These are phyloP conservation scores for Notiomystis cincta DNA, from an alignment of 2,113 vertebrate species.

Conservation along the genomic window DNA sequence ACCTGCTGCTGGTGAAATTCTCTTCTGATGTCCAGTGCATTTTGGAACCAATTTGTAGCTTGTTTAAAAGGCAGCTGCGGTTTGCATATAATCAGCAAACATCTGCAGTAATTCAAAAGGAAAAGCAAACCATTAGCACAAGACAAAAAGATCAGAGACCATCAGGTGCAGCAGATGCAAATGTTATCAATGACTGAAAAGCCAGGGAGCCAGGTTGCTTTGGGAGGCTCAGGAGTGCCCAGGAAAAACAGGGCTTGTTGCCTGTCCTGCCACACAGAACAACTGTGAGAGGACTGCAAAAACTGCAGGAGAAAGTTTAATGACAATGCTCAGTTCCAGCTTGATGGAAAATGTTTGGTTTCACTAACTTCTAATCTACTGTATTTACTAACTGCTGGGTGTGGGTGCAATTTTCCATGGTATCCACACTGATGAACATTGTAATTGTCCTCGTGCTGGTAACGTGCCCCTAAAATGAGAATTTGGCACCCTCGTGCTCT, in stretches of 20 bases:
- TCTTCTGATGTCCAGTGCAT: background rate
- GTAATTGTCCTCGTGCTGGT: rapidly evolving
- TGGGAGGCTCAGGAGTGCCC: background rate
- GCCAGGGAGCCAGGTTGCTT: background rate
- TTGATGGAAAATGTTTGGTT: background rate
- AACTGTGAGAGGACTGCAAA: background rate
- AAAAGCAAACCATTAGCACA: background rate
- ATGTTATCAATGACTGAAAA: background rate
- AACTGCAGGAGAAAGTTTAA: background rate
- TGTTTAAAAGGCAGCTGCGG: background rate
- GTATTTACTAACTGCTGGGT: background rate
- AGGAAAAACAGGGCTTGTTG: background rate
- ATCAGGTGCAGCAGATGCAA: background rate
- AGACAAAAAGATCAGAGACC: background rate
- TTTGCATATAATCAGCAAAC: background rate
- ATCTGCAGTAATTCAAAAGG: background rate
- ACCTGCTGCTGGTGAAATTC: background rate
- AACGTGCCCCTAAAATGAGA: background rate
- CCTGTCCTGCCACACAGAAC: background rate
- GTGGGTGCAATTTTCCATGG: background rate
- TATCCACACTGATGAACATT: background rate
- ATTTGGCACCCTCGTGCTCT: background rate
- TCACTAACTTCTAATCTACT: background rate
- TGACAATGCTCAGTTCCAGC: background rate
- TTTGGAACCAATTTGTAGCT: background rate